Evolutionary conservation across 2,888 invertebrate species (phyloP).

Genomic region (Chrysolina haemoptera): DNA sequence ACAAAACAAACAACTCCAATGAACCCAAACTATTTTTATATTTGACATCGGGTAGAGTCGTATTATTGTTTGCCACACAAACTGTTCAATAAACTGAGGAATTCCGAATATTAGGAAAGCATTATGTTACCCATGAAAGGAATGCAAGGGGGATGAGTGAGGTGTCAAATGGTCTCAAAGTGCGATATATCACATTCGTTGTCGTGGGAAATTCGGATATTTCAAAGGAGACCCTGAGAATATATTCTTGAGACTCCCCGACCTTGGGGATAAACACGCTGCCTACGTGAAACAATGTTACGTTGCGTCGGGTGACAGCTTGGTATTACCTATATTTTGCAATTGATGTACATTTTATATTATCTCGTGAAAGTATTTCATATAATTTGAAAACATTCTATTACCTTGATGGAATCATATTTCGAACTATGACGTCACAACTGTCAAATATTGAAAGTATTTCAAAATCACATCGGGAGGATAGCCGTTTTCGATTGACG

Average conservation of each 20-base stretch:
- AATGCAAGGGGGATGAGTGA: constrained; percentile 29
- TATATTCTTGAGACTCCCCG: constrained; percentile 7
- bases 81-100: constrained; percentile 8
- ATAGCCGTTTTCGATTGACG: too few species aligned
- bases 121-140: constrained; percentile 1
- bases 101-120: constrained; percentile 18
- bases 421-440: too few species aligned
- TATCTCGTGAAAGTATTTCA: too few species aligned
- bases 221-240: constrained; percentile 24
- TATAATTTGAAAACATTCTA: too few species aligned
- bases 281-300: constrained; percentile 6
- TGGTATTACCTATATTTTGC: neutral
- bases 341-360: neutral
- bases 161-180: constrained; percentile 32
- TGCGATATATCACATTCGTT: constrained; percentile 32
- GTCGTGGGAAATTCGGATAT: constrained; percentile 34
- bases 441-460: too few species aligned
- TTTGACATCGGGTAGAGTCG: neutral
- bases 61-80: neutral
- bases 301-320: neutral
- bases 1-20: neutral
- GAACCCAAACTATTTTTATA: neutral
- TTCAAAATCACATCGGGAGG: too few species aligned
- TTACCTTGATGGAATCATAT: too few species aligned
- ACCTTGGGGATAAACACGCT: neutral